Evolutionary conservation across 1,140 invertebrate genomes (phyloP).

Genomic region (Nixonia krombeini): DNA sequence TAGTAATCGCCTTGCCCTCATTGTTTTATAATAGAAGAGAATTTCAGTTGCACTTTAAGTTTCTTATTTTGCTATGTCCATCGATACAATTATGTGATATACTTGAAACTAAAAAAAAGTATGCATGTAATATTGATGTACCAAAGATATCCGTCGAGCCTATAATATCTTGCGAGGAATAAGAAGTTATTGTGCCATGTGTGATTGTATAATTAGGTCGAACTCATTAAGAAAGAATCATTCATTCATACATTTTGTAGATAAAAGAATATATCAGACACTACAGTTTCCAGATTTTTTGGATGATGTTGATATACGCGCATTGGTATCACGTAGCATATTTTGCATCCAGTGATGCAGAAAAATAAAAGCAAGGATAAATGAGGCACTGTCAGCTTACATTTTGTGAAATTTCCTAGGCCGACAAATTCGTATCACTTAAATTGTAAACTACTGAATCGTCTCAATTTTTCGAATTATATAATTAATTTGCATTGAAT

Average conservation of each 20-base stretch:
- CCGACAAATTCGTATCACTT: not conserved
- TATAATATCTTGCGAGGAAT: no score
- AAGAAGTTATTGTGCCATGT: not conserved
- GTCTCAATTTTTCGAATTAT: not conserved
- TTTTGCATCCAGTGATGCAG: not conserved
- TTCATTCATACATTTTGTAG: not conserved
- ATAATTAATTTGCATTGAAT: not conserved
- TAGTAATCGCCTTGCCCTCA: no score
- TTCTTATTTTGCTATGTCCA: no score
- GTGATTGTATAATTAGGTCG: not conserved
- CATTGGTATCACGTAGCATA: not conserved
- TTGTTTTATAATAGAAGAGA: no score
- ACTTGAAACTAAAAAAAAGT: no score
- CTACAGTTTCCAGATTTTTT: not conserved
- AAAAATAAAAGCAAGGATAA: not conserved
- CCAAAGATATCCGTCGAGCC: no score
- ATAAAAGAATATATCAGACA: not conserved
- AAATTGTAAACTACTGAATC: not conserved
- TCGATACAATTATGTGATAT: no score
- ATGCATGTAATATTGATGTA: no score
- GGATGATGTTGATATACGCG: not conserved
- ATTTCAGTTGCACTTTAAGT: no score
- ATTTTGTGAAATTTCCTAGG: not conserved
- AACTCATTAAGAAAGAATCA: not conserved
- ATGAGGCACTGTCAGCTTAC: not conserved